Evolutionary conservation across 2,888 invertebrate species (phyloP).

Genomic region (Philopedon plagiatum): DNA sequence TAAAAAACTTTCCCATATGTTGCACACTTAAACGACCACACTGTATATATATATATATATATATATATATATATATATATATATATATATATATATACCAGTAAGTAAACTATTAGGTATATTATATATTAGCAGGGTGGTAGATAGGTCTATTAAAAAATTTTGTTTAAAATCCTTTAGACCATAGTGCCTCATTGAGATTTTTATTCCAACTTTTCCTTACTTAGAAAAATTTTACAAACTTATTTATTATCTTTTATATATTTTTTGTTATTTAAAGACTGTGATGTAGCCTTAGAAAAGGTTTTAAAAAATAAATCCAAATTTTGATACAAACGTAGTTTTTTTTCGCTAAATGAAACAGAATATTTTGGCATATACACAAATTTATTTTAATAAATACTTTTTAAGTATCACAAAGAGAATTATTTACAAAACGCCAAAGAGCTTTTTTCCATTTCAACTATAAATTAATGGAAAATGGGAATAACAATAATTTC

Average conservation of each 20-base stretch:
- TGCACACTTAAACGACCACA: no score
- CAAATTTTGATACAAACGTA: not conserved
- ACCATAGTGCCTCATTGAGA: no score
- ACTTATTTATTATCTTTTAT: no score
- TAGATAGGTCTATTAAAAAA: no score
- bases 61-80: not conserved
- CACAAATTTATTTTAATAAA: constrained; percentile 20
- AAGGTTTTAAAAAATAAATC: not conserved
- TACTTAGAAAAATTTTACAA: no score
- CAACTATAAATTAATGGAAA: not conserved
- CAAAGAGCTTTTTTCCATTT: not conserved
- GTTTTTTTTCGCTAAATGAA: not conserved
- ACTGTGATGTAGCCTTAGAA: not conserved
- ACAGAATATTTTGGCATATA: not conserved
- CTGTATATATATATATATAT: no score
- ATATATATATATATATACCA: no score
- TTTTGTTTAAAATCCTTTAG: no score
- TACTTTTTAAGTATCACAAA: constrained; percentile 19
- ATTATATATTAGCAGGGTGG: no score
- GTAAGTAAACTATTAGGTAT: no score
- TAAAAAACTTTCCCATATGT: no score
- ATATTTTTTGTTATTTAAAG: not conserved
- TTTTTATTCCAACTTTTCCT: no score
- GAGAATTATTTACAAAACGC: constrained; percentile 18
- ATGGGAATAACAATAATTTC: not conserved